Conservation (phyloP, 2,113 vertebrate species). For the Donacobius atricapilla region DNA sequence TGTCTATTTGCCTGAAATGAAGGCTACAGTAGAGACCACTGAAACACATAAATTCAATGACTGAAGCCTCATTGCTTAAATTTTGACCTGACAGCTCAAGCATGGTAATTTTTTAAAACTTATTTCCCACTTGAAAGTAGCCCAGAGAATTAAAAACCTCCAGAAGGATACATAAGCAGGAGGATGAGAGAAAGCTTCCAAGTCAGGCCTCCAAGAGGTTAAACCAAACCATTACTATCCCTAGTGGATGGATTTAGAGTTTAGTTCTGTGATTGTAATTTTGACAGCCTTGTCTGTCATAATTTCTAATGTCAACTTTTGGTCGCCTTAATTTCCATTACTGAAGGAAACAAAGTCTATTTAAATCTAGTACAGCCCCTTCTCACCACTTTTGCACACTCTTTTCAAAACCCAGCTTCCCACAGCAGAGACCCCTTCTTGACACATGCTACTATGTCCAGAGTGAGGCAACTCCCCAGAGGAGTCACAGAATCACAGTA, state of each 20-base stretch:
- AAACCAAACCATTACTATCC: not conserved
- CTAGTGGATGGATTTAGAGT: not conserved
- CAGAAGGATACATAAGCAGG: not conserved
- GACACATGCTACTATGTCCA: rapidly evolving
- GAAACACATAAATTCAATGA: not conserved
- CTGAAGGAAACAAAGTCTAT: rapidly evolving
- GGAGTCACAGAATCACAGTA: not conserved
- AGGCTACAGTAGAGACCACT: not conserved
- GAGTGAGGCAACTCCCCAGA: not conserved
- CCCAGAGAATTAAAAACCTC: not conserved
- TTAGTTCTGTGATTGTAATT: not conserved
- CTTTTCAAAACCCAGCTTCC: not conserved
- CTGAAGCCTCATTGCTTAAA: not conserved
- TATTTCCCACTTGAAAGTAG: not conserved
- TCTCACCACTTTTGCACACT: rapidly evolving
- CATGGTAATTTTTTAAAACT: not conserved
- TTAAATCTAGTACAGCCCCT: not conserved
- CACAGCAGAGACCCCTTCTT: not conserved
- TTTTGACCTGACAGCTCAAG: not conserved
- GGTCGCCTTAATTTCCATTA: not conserved
- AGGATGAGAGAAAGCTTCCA: not conserved
- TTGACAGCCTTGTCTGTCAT: not conserved
- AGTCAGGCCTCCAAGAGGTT: not conserved
- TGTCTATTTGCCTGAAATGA: not conserved
- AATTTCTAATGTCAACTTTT: not conserved